Evolutionary conservation across 2,888 invertebrate genomes (phyloP), one percentile per base, ranked within the genome.

Genomic region (Biston stratarius): DNA sequence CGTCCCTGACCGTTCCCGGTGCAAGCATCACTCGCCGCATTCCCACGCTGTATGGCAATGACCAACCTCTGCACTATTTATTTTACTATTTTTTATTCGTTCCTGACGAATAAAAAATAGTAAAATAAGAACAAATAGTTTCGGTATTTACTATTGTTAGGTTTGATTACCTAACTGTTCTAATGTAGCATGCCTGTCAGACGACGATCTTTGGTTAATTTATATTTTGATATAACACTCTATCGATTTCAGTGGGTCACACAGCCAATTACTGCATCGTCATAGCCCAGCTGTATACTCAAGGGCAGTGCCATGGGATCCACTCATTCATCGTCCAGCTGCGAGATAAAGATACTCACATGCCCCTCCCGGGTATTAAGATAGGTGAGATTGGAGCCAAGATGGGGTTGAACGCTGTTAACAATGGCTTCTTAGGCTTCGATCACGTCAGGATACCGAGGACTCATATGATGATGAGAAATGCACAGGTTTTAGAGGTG

Each of bases 331-430:
- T 99, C 72, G 97, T 99, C 0, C 99, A 98, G 88, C 88, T 99
- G 9, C 94, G 99, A 71, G 97, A 98, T 78, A 96, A 97, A 81
- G 96, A 98, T 8, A 97, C 98, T 0, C 98, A 99, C 82, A 91
- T 95, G 83, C 98, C 98, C 0, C 80, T 99, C 80, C 96, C 96
- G 36, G 99, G 98, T 79, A 96, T 99, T 61, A 97, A 96, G 83
- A 95, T 99, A 60, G 99, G 99, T 0, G 99, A 99, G 87, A 98
- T 99, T 74, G 99, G 99, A 0, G 96, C 97, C 1, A 99, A 99
- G 86, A 94, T 99, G 72, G 99, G 98, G 7, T 96, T 98, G 94
- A 97, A 97, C 80, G 94, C 95, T 0, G 96, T 97, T 2, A 99
- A 99, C 83, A 99, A 99, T 86, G 99, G 99, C 0, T 99, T 97